phyloP scores from a whole-genome alignment of 2,888 invertebrate species.

The Oligia latruncula region DNA sequence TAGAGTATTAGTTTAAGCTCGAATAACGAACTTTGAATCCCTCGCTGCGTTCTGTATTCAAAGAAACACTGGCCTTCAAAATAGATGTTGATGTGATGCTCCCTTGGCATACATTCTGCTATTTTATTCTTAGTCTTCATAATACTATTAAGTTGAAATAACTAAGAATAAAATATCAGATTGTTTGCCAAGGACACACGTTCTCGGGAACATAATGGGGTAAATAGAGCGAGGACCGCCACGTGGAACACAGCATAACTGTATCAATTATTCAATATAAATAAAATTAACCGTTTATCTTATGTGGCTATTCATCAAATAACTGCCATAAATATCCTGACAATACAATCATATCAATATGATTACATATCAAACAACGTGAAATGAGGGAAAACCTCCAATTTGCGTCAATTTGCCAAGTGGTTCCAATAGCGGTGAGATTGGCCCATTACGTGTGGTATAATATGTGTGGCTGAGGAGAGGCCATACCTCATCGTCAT shows the following conservation, averaged over 20 bases:
- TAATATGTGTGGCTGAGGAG: constrained; percentile 39
- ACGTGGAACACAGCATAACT: neutral
- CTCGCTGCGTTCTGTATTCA: too few species aligned
- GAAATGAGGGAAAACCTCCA: constrained; percentile 43
- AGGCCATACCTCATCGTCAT: constrained; percentile 33
- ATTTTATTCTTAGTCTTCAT: too few species aligned
- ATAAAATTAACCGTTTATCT: constrained; percentile 15
- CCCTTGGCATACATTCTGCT: too few species aligned
- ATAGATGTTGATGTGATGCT: too few species aligned
- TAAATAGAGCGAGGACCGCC: neutral
- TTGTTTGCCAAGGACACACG: too few species aligned
- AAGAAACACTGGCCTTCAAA: too few species aligned
- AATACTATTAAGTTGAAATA: too few species aligned
- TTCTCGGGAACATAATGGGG: neutral
- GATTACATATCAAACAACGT: constrained; percentile 30
- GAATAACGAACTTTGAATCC: too few species aligned
- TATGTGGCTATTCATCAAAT: constrained; percentile 6
- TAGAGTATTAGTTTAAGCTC: too few species aligned
- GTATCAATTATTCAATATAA: constrained; percentile 15
- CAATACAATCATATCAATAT: constrained; percentile 39
- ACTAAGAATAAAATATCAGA: too few species aligned
- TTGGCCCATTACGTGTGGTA: constrained; percentile 51
- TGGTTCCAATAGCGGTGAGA: constrained; percentile 38
- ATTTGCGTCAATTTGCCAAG: constrained; percentile 44
- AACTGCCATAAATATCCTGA: constrained; percentile 22